Evolutionary conservation across 2,113 vertebrate species (phyloP).

Genomic region (Clarias macrocephalus): DNA sequence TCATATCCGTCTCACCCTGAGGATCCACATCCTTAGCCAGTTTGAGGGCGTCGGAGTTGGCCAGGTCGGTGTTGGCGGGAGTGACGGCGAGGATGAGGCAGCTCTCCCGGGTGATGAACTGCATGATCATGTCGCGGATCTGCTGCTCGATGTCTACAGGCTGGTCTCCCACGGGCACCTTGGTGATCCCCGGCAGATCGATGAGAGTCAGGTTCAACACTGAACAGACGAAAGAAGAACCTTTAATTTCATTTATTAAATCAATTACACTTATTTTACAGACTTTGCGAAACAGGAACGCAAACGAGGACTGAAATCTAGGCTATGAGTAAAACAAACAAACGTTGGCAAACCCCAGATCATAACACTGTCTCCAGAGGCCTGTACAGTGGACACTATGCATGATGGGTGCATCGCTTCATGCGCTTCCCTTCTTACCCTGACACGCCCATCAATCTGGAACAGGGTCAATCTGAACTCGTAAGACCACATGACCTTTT

Average conservation of each 20-base stretch:
- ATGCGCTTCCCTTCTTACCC: no score
- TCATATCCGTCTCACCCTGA: conserved; percentile 77
- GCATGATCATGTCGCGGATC: conserved; percentile 94
- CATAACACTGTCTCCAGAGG: no score
- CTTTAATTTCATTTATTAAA: background rate
- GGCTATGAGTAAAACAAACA: no score
- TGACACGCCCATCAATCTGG: no score
- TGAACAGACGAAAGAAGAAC: conserved; percentile 55
- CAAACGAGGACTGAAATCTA: background rate
- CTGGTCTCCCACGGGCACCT: conserved; percentile 93
- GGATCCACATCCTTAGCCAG: conserved; percentile 94
- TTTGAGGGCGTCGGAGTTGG: conserved; percentile 92
- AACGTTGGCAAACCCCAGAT: no score
- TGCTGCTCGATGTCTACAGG: conserved; percentile 90
- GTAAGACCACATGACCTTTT: no score
- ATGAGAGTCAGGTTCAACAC: conserved; percentile 90
- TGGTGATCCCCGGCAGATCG: conserved; percentile 89
- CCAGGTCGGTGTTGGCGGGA: conserved; percentile 91
- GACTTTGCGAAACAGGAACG: background rate
- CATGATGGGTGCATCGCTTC: no score
- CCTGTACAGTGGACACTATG: no score
- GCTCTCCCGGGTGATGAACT: conserved; percentile 88
- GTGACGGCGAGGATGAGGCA: conserved; percentile 92
- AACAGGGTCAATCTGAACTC: no score
- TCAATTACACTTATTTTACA: background rate